Percentiles rank a stretch among this genome's conserved stretches.
These are phyloP conservation scores for Dicrurus megarhynchus DNA, from an alignment of 2,113 vertebrate species.

Conservation along the genomic window DNA sequence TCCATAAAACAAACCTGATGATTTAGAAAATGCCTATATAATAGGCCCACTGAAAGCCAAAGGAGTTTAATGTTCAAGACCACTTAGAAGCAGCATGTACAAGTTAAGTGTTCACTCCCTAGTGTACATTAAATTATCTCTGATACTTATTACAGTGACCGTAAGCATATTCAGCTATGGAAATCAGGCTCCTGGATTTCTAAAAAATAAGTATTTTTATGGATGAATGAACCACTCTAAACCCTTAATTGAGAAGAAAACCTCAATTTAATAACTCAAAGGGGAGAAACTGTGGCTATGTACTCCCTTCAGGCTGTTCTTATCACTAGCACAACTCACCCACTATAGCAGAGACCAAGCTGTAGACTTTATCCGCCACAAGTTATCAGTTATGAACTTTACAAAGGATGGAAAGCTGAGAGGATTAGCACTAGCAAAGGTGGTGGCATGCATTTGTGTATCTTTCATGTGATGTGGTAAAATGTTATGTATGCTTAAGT, in stretches of 20 bases:
- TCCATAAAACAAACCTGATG: conserved; percentile 35
- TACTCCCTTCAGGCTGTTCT: neutral
- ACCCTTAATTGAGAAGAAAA: neutral
- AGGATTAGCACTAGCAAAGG: neutral
- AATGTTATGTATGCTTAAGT: neutral
- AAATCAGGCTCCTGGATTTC: neutral
- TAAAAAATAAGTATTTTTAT: neutral
- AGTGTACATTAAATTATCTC: neutral
- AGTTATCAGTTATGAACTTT: neutral
- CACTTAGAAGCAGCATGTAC: neutral
- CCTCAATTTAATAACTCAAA: neutral
- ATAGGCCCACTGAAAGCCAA: conserved; percentile 26
- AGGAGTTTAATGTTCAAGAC: conserved; percentile 4
- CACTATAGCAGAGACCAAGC: neutral
- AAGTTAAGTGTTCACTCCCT: neutral
- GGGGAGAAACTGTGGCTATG: neutral
- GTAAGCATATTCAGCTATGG: neutral
- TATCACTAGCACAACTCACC: neutral
- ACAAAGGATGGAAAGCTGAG: neutral
- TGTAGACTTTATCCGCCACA: neutral
- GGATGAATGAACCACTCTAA: neutral
- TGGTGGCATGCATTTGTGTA: neutral
- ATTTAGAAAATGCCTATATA: conserved; percentile 42
- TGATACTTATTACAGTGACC: neutral
- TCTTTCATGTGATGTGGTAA: neutral